These are phyloP conservation scores for Brachionus calyciflorus DNA, from an alignment of 1,140 invertebrate genomes.

Conservation along the genomic window DNA sequence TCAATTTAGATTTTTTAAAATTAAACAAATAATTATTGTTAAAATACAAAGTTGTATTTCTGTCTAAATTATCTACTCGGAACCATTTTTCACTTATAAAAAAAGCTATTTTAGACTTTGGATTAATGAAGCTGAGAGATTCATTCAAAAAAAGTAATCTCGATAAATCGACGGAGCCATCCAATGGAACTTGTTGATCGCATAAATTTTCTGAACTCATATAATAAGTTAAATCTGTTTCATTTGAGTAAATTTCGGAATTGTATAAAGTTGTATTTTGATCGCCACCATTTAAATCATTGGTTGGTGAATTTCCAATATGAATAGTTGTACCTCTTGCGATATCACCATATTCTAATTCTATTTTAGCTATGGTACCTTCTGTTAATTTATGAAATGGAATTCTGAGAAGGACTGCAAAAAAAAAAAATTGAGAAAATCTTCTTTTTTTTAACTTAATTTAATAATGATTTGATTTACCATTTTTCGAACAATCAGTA, in stretches of 20 bases:
- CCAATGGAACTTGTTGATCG: neutral
- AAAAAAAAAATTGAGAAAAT: neutral
- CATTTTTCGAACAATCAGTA: neutral
- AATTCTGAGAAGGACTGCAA: slow-evolving; percentile 31
- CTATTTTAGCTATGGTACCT: neutral
- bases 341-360: slow-evolving; percentile 34
- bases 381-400: slow-evolving; percentile 13
- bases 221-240: slow-evolving; percentile 24
- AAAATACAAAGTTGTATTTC: slow-evolving; percentile 27
- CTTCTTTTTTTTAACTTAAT: neutral
- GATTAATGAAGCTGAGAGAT: slow-evolving; percentile 15
- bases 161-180: neutral
- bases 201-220: slow-evolving; percentile 38
- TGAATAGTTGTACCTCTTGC: slow-evolving; percentile 26
- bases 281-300: slow-evolving; percentile 38
- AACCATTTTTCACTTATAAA: slow-evolving; percentile 33
- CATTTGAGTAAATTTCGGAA: slow-evolving; percentile 37
- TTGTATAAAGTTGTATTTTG: slow-evolving; percentile 8
- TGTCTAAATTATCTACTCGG: slow-evolving; percentile 32
- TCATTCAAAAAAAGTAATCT: slow-evolving; percentile 19
- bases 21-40: slow-evolving; percentile 28
- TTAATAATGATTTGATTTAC: neutral
- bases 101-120: slow-evolving; percentile 16
- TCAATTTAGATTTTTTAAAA: neutral
- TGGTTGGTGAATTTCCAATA: slow-evolving; percentile 41